A percentile compares a stretch with the other conserved stretches of the same genome.
phyloP scores from a whole-genome alignment of 2,113 vertebrate genomes.

The Aplodontia rufa region DNA sequence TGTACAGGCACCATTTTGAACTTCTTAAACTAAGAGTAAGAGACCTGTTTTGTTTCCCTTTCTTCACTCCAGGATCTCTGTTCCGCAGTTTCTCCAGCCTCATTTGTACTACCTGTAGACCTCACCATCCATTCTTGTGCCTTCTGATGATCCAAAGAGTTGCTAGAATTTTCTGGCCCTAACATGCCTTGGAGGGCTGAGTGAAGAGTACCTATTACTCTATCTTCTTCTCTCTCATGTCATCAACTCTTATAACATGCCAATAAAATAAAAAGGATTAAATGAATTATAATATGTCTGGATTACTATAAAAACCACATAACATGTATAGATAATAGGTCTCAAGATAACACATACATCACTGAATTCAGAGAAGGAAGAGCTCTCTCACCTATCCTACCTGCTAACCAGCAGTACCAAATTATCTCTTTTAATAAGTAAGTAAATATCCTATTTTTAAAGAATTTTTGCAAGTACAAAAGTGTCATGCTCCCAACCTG shows the following conservation, averaged over 20 bases:
- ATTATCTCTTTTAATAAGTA: constrained; percentile 50
- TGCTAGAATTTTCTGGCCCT: background rate
- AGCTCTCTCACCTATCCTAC: background rate
- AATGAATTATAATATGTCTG: background rate
- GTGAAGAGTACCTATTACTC: background rate
- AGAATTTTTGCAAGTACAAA: constrained; percentile 22
- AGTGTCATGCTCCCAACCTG: constrained; percentile 55
- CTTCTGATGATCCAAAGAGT: background rate
- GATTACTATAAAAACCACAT: background rate
- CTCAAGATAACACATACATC: background rate
- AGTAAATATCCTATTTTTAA: constrained; percentile 67
- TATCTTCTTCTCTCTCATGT: background rate
- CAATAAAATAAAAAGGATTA: constrained; percentile 46
- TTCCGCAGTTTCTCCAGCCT: background rate
- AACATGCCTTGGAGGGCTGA: background rate
- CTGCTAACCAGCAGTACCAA: constrained; percentile 28
- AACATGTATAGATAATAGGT: background rate
- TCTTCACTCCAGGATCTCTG: too few species aligned
- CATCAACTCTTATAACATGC: background rate
- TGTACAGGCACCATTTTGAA: background rate
- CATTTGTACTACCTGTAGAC: background rate
- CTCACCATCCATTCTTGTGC: background rate
- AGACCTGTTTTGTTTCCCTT: background rate
- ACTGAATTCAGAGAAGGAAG: constrained; percentile 34
- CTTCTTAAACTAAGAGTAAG: background rate